Conservation (phyloP, 2,797 vertebrate species). For the Discoglossus pictus region DNA sequence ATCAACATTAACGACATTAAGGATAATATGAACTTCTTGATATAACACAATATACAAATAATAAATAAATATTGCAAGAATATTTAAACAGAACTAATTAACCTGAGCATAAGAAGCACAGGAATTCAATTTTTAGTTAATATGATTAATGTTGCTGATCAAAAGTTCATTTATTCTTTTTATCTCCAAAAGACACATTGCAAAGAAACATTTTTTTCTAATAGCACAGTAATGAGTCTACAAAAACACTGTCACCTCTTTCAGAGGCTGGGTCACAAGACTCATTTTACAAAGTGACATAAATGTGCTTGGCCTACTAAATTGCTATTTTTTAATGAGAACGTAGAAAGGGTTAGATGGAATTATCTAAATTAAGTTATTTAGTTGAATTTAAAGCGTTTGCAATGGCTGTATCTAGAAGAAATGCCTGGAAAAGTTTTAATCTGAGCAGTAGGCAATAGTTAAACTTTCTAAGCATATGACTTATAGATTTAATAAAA, state of each 20-base stretch:
- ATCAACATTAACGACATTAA: too few species aligned
- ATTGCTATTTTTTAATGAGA: background rate
- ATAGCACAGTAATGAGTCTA: background rate
- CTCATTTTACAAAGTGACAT: slow-evolving; percentile 14
- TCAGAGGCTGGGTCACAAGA: slow-evolving; percentile 1
- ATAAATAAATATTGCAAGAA: background rate
- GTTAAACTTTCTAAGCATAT: too few species aligned
- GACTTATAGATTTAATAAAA: too few species aligned
- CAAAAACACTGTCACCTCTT: background rate
- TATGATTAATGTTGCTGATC: slow-evolving; percentile 14
- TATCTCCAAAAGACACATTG: background rate
- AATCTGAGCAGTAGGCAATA: too few species aligned
- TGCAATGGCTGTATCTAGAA: too few species aligned
- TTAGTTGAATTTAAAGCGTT: too few species aligned
- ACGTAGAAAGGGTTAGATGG: background rate
- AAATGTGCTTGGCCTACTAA: background rate
- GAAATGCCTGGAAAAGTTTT: too few species aligned
- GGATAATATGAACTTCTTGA: background rate
- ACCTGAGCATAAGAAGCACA: slow-evolving; percentile 2
- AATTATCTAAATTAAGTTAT: too few species aligned
- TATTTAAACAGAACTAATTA: too few species aligned
- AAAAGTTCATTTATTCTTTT: slow-evolving; percentile 33
- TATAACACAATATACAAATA: background rate
- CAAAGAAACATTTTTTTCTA: background rate
- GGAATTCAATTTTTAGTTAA: slow-evolving; percentile 1